Base-by-base conservation (phyloP, 2,888 invertebrate genomes). In the Myopa tessellatipennis region DNA sequence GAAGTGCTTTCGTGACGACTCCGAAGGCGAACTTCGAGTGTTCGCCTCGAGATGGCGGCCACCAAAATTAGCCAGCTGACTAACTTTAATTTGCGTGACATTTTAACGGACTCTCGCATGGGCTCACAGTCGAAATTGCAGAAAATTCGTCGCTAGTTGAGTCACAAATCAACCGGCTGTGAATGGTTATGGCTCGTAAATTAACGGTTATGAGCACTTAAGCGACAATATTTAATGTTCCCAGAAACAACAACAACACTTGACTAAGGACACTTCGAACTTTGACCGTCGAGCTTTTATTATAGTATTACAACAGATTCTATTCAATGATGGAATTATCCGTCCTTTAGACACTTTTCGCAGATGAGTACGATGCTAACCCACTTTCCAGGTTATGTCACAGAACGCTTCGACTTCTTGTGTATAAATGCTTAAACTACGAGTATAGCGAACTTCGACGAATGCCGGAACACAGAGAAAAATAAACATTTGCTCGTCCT, bases 81-180 rank as follows among this genome's bases (percentile, higher is more conserved):
- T n/a, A 55, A 55, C 55, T 55, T 55, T 55, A 55, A n/a, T 6
- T 55, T 55, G 14, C n/a, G 10, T n/a, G 55, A 14, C 55, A n/a
- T 55, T 55, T 55, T 55, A 55, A 55, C 55, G 16, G 45, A 10
- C 10, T 3, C 45, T 45, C 10, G 45, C 45, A 1, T 1, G 10
- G 45, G 45, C 10, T 45, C 45, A 45, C 4, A 58, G 61, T 61
- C n/a, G n/a, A 61, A 65, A 36, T 38, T 38, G 34, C 36, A 34
- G 65, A 34, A 36, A 14, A 65, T 34, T 36, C 34, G 65, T 65
- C 65, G 38, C 65, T 65, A 65, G 65, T 65, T 65, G 65, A 65
- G 65, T 65, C 65, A 65, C 65, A 65, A 65, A 65, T 65, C 34
- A 65, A 36, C 38, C 36, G 38, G 14, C 65, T 65, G 65, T 65